phyloP scores from a whole-genome alignment of 2,888 invertebrate species.

The Nomada ruficornis region DNA sequence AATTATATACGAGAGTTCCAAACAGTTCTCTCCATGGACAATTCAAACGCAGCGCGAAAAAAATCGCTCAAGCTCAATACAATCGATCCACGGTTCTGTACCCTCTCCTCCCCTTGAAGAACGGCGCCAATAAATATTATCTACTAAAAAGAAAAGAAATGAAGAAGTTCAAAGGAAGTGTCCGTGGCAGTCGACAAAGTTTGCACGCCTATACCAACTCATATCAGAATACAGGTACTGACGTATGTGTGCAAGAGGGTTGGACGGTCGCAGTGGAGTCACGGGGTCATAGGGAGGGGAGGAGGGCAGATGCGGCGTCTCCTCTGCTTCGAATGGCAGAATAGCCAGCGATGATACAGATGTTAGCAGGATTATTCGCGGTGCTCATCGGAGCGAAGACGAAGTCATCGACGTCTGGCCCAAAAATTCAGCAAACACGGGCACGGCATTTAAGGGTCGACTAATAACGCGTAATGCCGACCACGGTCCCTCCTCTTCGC shows the following conservation, averaged over 20 bases:
- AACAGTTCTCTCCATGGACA: no score
- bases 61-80: no score
- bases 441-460: slow-evolving; percentile 79
- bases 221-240: background rate
- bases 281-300: background rate
- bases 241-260: background rate
- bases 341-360: slow-evolving; percentile 82
- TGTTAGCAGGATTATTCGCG: slow-evolving; percentile 75
- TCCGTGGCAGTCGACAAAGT: no score
- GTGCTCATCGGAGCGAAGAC: slow-evolving; percentile 63
- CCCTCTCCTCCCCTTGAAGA: no score
- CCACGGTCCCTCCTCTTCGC: slow-evolving; percentile 55
- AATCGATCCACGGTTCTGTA: no score
- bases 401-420: slow-evolving; percentile 58
- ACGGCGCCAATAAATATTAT: no score
- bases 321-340: slow-evolving; percentile 72
- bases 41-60: no score
- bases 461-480: slow-evolving; percentile 81
- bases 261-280: slow-evolving; percentile 1
- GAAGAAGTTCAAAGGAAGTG: no score
- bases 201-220: no score
- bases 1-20: no score
- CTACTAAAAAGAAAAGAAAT: no score
- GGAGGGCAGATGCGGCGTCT: slow-evolving; percentile 75
- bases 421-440: slow-evolving; percentile 50